These are phyloP conservation scores for Cheilinus undulatus DNA, from an alignment of 2,113 vertebrate genomes.

Conservation along the genomic window DNA sequence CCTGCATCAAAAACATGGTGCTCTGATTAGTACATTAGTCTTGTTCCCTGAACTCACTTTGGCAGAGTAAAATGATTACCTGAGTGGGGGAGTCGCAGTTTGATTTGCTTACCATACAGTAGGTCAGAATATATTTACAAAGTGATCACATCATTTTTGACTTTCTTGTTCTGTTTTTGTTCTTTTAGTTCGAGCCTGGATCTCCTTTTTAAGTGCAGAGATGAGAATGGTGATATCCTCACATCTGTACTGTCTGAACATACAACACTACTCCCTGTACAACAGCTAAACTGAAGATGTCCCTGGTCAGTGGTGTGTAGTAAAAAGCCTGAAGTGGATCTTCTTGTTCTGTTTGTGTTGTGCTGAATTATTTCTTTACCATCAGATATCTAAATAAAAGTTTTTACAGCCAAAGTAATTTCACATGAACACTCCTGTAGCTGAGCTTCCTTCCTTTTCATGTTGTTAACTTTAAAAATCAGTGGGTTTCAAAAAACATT, in stretches of 20 bases:
- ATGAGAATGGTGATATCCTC: neutral
- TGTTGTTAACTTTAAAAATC: neutral
- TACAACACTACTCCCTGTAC: constrained; percentile 11
- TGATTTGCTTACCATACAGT: constrained; percentile 20
- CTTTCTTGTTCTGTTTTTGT: neutral
- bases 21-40: constrained; percentile 36
- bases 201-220: neutral
- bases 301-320: neutral
- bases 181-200: neutral
- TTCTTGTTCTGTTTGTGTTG: neutral
- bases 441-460: neutral
- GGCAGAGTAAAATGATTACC: constrained; percentile 31
- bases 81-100: constrained; percentile 17
- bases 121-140: constrained; percentile 20
- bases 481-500: neutral
- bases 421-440: neutral
- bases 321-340: neutral
- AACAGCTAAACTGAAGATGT: constrained; percentile 2
- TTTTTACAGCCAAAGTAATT: neutral
- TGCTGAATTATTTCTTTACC: neutral
- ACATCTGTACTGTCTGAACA: constrained; percentile 4
- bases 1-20: constrained; percentile 14
- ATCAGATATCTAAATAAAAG: neutral
- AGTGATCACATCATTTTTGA: neutral
- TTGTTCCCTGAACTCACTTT: constrained; percentile 29